Evolutionary conservation across 2,888 invertebrate genomes (phyloP), one percentile per base, ranked within the genome.

Genomic region (Gymnoscelis rufifasciata): DNA sequence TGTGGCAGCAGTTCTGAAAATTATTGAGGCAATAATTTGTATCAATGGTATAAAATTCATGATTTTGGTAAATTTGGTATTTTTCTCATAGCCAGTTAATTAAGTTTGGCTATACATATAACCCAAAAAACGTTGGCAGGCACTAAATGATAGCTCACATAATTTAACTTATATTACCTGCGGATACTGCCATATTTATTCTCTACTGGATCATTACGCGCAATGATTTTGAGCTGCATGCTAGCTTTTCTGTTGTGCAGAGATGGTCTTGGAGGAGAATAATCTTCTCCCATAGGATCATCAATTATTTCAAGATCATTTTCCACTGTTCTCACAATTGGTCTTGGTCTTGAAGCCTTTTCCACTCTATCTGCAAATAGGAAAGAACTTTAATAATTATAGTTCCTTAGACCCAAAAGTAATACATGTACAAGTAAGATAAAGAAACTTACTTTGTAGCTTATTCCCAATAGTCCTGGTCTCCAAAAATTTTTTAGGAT

Each of bases 221-320:
- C 70, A 46, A 86, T 71, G 47, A 89, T 87, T 68, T 83, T 88
- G 1, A 89, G 71, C 51, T 88, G 81, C 28, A 87, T 57, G 54
- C 78, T 80, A 28, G 81, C 73, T 64, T 77, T 78, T 30, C 81
- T 68, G 48, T 80, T 78, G 10, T 71, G 59, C 26, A 64, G 51
- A 8, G 67, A 54, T 35, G 59, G 47, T 47, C 64, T 75, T 43
- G 67, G 59, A 13, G 70, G 61, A 11, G 62, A 47, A 56, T 69
- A 69, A 13, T 78, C 77, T 24, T 74, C 81, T 13, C 62, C 84
- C 81, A 86, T 83, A 4, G 82, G 77, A 43, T 86, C 81, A 69
- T 84, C 81, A 67, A 79, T 72, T 35, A 79, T 62, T 71, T 83
- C 78, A 57, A 88, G 66, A 60, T 88, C 86, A 73, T 89, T 89